phyloP scores from a whole-genome alignment of 2,888 invertebrate species.

The Syritta pipiens region DNA sequence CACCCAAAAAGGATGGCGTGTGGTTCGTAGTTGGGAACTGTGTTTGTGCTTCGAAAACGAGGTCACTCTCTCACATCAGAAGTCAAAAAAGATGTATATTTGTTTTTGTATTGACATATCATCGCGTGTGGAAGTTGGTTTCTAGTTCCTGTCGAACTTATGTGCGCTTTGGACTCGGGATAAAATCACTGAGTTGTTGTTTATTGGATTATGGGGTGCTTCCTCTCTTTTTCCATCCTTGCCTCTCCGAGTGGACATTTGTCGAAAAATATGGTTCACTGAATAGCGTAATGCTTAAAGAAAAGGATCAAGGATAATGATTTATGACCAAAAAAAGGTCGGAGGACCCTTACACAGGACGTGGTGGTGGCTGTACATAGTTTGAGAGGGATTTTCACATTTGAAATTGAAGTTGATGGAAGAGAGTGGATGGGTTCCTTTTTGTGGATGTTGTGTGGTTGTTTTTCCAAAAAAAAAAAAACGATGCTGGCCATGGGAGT shows the following conservation, averaged over 20 bases:
- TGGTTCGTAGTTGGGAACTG: conserved; percentile 21
- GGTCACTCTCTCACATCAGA: conserved; percentile 36
- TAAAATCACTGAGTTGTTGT: conserved; percentile 10
- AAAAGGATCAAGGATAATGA: too few species aligned
- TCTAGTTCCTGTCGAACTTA: neutral
- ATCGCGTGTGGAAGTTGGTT: neutral
- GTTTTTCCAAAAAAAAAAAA: too few species aligned
- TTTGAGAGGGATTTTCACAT: too few species aligned
- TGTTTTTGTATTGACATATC: conserved; percentile 1
- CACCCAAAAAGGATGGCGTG: conserved; percentile 37
- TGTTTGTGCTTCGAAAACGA: conserved; percentile 15
- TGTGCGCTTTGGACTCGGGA: neutral
- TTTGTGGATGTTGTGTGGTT: too few species aligned
- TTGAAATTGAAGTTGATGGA: too few species aligned
- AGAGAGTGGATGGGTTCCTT: too few species aligned
- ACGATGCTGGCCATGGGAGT: too few species aligned
- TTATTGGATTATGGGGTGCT: conserved; percentile 22
- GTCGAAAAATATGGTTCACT: conserved; percentile 23
- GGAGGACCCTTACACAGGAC: too few species aligned
- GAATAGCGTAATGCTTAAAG: neutral
- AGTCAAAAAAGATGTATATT: conserved; percentile 14
- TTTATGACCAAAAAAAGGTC: too few species aligned
- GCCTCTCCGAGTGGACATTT: too few species aligned
- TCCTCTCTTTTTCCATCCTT: too few species aligned
- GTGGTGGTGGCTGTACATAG: too few species aligned